Percentiles rank a stretch among this genome's conserved stretches.
phyloP scores from a whole-genome alignment of 2,797 vertebrate species.

The Tokudaia muenninki region DNA sequence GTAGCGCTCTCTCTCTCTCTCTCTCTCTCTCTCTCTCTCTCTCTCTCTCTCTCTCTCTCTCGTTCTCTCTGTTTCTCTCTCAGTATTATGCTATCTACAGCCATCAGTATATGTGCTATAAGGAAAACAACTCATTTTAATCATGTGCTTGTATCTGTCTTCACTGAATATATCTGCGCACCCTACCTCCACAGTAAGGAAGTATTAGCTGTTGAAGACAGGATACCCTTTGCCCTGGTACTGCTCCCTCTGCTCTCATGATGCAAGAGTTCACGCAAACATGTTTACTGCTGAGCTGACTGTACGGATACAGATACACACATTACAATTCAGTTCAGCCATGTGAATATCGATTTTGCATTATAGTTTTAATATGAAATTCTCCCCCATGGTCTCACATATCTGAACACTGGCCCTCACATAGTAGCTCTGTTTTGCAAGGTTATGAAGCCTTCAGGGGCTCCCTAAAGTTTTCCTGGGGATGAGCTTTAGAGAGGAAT shows the following conservation, averaged over 20 bases:
- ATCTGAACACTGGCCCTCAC: background rate
- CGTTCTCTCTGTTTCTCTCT: background rate
- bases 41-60: background rate
- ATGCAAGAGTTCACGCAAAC: background rate
- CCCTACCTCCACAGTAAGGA: background rate
- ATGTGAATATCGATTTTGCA: background rate
- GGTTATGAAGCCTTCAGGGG: background rate
- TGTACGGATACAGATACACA: background rate
- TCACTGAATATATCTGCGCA: background rate
- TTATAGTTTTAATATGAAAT: background rate
- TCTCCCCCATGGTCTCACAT: background rate
- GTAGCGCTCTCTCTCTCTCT: background rate
- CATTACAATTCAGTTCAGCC: conserved; percentile 16
- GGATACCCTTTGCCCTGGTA: background rate
- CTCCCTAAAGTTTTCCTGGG: background rate
- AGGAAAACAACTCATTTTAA: conserved; percentile 8
- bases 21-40: background rate
- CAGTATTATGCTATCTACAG: background rate
- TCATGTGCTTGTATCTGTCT: background rate
- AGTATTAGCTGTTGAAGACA: background rate
- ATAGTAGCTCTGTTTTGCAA: background rate
- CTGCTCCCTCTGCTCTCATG: background rate
- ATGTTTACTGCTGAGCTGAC: background rate
- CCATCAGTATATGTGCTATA: background rate
- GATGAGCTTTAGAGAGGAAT: background rate